Conservation (phyloP, 1,140 invertebrate species). For the Cheumatopsyche charites region DNA sequence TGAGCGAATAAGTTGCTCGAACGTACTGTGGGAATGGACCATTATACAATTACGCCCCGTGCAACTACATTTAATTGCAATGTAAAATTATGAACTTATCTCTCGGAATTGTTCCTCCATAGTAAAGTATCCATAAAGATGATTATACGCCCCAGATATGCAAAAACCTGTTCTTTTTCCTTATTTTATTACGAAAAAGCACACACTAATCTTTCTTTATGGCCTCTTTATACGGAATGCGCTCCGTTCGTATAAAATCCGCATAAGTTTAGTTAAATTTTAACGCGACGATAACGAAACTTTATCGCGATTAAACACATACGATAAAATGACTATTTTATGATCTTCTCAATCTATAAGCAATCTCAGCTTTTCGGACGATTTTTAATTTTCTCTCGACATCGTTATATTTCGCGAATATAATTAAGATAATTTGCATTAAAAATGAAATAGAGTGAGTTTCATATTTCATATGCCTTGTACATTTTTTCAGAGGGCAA, state of each 20-base stretch:
- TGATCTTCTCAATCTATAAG: not conserved
- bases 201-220: slow-evolving; percentile 8
- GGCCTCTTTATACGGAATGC: slow-evolving; percentile 8
- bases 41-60: not conserved
- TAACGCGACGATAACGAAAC: not conserved
- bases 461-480: not conserved
- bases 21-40: no score
- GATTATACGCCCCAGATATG: slow-evolving; percentile 24
- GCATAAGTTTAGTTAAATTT: not conserved
- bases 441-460: slow-evolving; percentile 1
- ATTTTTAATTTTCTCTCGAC: not conserved
- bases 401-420: slow-evolving; percentile 11
- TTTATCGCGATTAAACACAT: not conserved
- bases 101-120: not conserved
- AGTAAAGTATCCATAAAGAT: slow-evolving; percentile 4
- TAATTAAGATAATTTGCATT: slow-evolving; percentile 30
- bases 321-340: not conserved
- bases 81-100: slow-evolving; percentile 24
- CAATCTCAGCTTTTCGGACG: not conserved
- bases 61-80: slow-evolving; percentile 6
- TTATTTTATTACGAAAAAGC: not conserved
- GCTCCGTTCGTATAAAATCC: not conserved
- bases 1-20: no score
- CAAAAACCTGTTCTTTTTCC: slow-evolving; percentile 22
- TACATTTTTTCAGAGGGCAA: slow-evolving; percentile 4